Percentiles rank a stretch among this genome's conserved stretches.
Conservation (phyloP, 2,113 vertebrate genomes). For the Xenus cinereus region DNA sequence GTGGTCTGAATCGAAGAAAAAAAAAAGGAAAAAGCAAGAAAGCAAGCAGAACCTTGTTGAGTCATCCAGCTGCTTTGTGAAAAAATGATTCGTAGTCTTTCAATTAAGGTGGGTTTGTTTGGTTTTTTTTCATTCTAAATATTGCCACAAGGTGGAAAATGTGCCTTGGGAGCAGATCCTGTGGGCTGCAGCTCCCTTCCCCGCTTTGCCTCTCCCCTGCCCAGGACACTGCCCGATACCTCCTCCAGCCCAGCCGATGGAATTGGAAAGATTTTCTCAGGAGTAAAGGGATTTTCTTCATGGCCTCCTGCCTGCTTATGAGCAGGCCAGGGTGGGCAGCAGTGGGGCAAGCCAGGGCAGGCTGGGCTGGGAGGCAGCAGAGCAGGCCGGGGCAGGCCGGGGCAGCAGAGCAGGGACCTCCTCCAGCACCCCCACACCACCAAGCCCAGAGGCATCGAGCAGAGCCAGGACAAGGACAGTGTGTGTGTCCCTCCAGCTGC, state of each 20-base stretch:
- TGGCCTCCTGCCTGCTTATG: rapidly evolving
- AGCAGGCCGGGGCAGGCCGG: not conserved
- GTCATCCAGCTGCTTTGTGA: not conserved
- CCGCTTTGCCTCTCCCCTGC: not conserved
- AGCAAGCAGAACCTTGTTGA: not conserved
- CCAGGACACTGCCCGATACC: rapidly evolving
- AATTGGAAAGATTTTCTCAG: not conserved
- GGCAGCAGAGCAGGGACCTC: too few species aligned
- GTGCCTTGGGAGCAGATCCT: not conserved
- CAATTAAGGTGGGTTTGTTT: not conserved
- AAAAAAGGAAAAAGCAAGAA: not conserved
- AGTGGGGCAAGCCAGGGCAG: not conserved
- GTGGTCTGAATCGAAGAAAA: not conserved
- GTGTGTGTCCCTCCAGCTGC: rapidly evolving
- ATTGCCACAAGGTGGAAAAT: not conserved
- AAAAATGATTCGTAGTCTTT: not conserved
- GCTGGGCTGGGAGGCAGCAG: too few species aligned
- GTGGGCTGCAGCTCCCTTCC: not conserved
- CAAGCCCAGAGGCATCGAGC: too few species aligned
- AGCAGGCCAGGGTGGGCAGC: not conserved
- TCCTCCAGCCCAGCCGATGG: rapidly evolving
- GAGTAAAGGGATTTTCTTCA: not conserved
- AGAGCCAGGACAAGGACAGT: not conserved
- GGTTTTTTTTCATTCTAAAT: not conserved
- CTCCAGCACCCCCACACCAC: not conserved